Evolutionary conservation across 2,888 invertebrate genomes (phyloP), one percentile per base, ranked within the genome.

Genomic region (Drosophila cognata): DNA sequence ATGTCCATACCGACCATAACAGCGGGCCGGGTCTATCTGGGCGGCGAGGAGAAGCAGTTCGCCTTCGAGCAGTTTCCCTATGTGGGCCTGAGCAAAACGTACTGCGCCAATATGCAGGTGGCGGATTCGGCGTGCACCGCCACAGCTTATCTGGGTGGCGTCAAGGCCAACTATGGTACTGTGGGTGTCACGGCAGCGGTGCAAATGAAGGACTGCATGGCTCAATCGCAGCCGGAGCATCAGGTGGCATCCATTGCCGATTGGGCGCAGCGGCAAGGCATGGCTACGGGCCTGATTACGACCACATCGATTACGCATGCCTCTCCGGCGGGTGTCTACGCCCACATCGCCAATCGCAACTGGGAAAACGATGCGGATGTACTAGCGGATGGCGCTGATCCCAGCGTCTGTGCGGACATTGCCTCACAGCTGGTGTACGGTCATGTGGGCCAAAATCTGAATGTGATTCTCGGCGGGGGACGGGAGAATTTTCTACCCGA

Each of bases 51-150:
- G 84, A 93, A 95, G 38, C 94, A 94, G 67, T 94, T 97, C 4
- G 94, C 95, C 72, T 97, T 97, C 90, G 97, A 97, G 84, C 94
- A 94, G 28, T 97, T 97, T 82, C 97, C 97, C 0, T 95, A 95
- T 85, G 95, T 95, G 10, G 97, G 96, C 2, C 92, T 97, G 1
- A 95, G 96, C 13, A 97, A 97, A 96, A 96, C 97, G 0, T 97
- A 96, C 91, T 97, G 96, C 91, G 95, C 96, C 3, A 96, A 97
- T 87, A 94, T 94, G 66, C 96, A 97, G 93, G 97, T 97, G 0
- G 95, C 97, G 0, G 98, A 98, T 90, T 97, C 97, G 0, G 97
- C 97, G 0, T 97, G 96, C 88, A 96, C 97, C 2, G 96, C 96
- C 0, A 97, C 97, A 0, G 97, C 97, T 0, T 97, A 96, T 91